Evolutionary conservation across 2,888 invertebrate species (phyloP).

Genomic region (Eugnorisma glareosa): DNA sequence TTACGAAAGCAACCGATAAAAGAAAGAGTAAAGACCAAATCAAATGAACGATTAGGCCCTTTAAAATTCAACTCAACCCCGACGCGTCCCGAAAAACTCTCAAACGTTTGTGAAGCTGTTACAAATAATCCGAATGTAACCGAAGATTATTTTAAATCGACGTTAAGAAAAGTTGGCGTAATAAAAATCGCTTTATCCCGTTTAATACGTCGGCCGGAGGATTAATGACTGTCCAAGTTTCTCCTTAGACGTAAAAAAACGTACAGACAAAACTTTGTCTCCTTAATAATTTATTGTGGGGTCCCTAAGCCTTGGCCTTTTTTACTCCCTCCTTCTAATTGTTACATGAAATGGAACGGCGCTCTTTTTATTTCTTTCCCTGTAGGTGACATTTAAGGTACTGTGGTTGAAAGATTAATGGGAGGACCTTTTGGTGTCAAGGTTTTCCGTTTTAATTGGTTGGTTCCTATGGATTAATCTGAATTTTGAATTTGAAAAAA

Average conservation of each 20-base stretch:
- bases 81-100: conserved; percentile 52
- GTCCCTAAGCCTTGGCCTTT: conserved; percentile 72
- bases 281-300: conserved; percentile 81
- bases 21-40: conserved; percentile 60
- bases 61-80: conserved; percentile 61
- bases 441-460: conserved; percentile 69
- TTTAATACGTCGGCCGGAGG: conserved; percentile 75
- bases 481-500: conserved; percentile 20
- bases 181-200: conserved; percentile 76
- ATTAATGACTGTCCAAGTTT: conserved; percentile 75
- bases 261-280: conserved; percentile 78
- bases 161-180: conserved; percentile 71
- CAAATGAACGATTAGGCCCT: conserved; percentile 66
- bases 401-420: conserved; percentile 69
- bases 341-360: conserved; percentile 77
- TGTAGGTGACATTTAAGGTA: conserved; percentile 77
- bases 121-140: conserved; percentile 67
- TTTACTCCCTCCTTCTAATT: conserved; percentile 78
- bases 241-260: conserved; percentile 74
- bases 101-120: conserved; percentile 57
- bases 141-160: conserved; percentile 76
- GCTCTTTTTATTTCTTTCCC: conserved; percentile 73
- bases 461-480: conserved; percentile 48
- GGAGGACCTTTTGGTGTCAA: conserved; percentile 65
- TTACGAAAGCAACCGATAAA: conserved; percentile 58